A percentile compares a stretch with the other conserved stretches of the same genome.
Evolutionary conservation across 2,888 invertebrate species (phyloP).

Genomic region (Tanypteryx hageni): DNA sequence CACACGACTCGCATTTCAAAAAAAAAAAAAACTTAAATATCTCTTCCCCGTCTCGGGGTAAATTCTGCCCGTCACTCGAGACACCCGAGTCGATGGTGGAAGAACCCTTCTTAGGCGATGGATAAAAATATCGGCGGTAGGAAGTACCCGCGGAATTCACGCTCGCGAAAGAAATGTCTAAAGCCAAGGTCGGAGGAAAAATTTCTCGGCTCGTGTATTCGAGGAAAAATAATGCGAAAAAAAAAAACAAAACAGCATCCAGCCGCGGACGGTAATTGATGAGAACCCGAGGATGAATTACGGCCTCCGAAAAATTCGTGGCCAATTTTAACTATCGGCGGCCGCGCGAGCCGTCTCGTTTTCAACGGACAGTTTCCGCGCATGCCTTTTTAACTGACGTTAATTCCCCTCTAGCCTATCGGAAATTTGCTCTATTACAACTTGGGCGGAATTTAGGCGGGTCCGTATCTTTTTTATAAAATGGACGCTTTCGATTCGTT

Average conservation of each 20-base stretch:
- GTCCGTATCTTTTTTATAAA: too few species aligned
- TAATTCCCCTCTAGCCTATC: too few species aligned
- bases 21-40: background rate
- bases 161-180: constrained; percentile 31
- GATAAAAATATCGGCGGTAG: background rate
- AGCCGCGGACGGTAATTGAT: background rate
- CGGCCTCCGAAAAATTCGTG: background rate
- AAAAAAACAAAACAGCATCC: background rate
- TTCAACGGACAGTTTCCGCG: too few species aligned
- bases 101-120: background rate
- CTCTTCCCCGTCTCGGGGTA: background rate
- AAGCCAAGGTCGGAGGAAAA: constrained; percentile 12
- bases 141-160: background rate
- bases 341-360: too few species aligned
- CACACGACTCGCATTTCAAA: too few species aligned
- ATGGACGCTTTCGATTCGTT: too few species aligned
- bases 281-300: constrained; percentile 23
- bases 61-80: background rate
- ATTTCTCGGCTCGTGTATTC: background rate
- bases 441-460: too few species aligned
- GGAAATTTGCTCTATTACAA: too few species aligned
- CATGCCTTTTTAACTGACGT: too few species aligned
- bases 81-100: background rate
- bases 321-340: background rate
- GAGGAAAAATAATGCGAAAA: background rate